Base-by-base conservation (phyloP, 53 echinoderm and acorn worm species). In the Apostichopus leukothele region DNA sequence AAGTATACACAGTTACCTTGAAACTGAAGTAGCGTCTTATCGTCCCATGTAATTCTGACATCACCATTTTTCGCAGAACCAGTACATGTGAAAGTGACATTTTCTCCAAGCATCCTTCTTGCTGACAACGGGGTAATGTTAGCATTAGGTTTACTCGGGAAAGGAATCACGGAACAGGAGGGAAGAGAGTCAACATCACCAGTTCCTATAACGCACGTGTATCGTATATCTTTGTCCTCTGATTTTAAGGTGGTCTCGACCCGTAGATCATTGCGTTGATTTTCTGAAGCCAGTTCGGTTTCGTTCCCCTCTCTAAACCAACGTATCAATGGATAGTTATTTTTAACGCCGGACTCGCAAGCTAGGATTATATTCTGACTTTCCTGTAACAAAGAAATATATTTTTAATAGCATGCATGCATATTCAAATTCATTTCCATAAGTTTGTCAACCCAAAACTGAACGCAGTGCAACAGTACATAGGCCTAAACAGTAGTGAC, bases 281-380 rank as follows among this genome's bases (percentile, higher is more conserved):
- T 71, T n/a, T 6, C 18, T 71, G 71, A 71, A 71, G 14, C 55
- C 22, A 81, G 3, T 3, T 57, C 22, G 1, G 81, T 54, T 5
- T 5, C 10, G 52, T 53, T 52, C 4, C 81, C 59, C 3, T 22
- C 81, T 22, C 20, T 20, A 16, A 59, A 25, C 81, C 81, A 81
- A 55, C 59, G 54, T 54, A 81, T 81, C 22, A 5, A n/a, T 18
- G 81, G 81, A 52, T 81, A 81, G 55, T 81, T 81, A 54, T 10
- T 81, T 22, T 81, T 18, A 81, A 81, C 54, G 7, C 81, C 81
- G 22, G 81, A 81, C 14, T 81, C 59, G 59, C 81, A 81, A 0
- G 81, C 20, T 5, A 81, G 57, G 22, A 81, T 55, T 22, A 81
- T 55, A 52, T n/a, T 81, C 21, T 81, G 55, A 54, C 54, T 55